phyloP scores from a whole-genome alignment of 1,140 invertebrate genomes.

The Stenopsyche tienmushanensis region DNA sequence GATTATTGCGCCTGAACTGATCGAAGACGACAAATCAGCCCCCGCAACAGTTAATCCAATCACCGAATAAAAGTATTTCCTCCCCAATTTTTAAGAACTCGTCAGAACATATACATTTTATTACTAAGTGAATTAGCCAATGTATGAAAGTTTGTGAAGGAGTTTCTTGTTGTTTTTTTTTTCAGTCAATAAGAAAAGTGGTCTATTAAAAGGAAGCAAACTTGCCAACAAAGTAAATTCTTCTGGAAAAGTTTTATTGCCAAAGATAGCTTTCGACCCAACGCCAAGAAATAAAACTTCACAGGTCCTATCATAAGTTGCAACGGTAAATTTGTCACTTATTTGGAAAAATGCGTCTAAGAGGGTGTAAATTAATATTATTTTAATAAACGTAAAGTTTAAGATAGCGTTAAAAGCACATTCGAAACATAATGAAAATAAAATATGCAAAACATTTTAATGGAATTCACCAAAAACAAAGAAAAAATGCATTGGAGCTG shows the following conservation, averaged over 20 bases:
- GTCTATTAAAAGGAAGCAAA: conserved; percentile 16
- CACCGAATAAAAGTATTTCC: background rate
- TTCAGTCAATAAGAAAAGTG: background rate
- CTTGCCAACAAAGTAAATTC: conserved; percentile 11
- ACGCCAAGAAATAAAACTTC: background rate
- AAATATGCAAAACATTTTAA: too few species aligned
- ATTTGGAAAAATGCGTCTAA: too few species aligned
- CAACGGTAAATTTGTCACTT: too few species aligned
- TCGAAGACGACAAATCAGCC: too few species aligned
- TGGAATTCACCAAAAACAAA: too few species aligned
- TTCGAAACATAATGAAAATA: too few species aligned
- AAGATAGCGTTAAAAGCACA: too few species aligned
- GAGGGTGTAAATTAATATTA: too few species aligned
- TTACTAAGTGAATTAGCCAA: background rate
- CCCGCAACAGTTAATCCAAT: too few species aligned
- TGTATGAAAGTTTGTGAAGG: background rate
- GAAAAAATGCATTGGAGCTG: too few species aligned
- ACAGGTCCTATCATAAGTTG: conserved; percentile 15
- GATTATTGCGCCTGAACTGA: too few species aligned
- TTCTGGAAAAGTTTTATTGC: conserved; percentile 18
- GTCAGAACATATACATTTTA: background rate
- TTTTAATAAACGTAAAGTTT: too few species aligned
- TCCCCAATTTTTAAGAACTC: background rate
- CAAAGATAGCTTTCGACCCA: background rate
- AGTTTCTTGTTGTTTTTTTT: background rate